Evolutionary conservation across 2,888 invertebrate species (phyloP).

Genomic region (Drosophila anomelani): DNA sequence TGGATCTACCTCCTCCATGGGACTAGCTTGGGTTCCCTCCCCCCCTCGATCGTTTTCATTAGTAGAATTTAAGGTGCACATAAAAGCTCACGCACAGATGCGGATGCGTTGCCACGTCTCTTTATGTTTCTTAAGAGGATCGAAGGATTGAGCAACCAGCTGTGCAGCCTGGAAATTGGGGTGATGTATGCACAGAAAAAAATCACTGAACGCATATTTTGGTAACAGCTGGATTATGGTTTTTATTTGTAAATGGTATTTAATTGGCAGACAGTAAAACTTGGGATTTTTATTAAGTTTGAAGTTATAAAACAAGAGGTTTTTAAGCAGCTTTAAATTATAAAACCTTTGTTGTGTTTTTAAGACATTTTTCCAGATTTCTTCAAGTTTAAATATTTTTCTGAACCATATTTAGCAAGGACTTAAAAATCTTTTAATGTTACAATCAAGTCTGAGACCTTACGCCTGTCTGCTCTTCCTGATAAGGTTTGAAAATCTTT

Average conservation of each 20-base stretch:
- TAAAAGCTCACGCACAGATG: constrained; percentile 57
- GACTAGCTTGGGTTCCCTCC: neutral
- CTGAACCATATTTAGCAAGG: neutral
- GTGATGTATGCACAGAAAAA: constrained; percentile 1
- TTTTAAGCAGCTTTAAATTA: neutral
- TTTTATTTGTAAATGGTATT: neutral
- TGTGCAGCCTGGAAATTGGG: constrained; percentile 12
- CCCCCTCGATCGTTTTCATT: constrained; percentile 51
- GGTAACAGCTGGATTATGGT: neutral
- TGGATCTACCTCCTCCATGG: constrained; percentile 7
- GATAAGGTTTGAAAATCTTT: neutral
- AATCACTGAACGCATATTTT: neutral
- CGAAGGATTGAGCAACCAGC: constrained; percentile 22
- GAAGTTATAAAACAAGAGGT: neutral
- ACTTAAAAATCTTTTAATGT: too few species aligned
- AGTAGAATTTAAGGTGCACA: constrained; percentile 67
- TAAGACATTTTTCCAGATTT: neutral
- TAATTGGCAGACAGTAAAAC: neutral
- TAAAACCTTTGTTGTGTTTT: neutral
- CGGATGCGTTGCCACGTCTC: constrained; percentile 21
- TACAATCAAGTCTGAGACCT: neutral
- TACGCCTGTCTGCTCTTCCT: neutral
- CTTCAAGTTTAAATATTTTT: neutral
- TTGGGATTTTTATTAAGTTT: neutral
- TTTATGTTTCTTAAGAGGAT: constrained; percentile 9